These are phyloP conservation scores for Sorex araneus DNA, from an alignment of 2,113 vertebrate genomes.

Conservation along the genomic window DNA sequence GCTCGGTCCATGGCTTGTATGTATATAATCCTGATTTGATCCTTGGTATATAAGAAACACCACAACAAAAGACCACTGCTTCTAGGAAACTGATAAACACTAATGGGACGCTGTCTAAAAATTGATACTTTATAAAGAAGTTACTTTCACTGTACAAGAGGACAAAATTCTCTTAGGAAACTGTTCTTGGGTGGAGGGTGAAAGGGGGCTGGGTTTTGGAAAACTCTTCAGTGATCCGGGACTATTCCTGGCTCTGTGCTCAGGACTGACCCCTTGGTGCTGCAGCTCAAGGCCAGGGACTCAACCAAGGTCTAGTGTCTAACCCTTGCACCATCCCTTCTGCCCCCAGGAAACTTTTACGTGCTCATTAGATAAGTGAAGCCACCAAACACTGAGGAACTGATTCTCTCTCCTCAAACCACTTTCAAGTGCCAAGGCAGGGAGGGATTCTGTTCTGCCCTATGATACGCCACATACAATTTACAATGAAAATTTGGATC, in stretches of 20 bases:
- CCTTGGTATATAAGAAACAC: no score
- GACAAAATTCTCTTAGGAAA: conserved; percentile 27
- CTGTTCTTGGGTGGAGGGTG: not conserved
- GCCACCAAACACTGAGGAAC: conserved; percentile 13
- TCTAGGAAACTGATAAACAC: not conserved
- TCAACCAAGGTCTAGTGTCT: no score
- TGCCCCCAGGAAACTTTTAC: not conserved
- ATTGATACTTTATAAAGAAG: not conserved
- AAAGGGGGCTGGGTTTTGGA: no score
- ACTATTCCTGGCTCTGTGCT: no score
- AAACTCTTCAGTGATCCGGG: no score
- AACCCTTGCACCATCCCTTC: no score
- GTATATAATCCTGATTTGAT: no score
- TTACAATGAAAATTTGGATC: not conserved
- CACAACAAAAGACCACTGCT: no score
- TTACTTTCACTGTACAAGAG: not conserved
- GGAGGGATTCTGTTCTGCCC: not conserved
- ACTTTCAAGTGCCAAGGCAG: not conserved
- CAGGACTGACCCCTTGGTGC: no score
- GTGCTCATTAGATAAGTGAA: not conserved
- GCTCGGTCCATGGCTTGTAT: no score
- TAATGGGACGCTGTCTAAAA: not conserved
- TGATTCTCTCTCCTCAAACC: not conserved
- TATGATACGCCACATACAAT: not conserved
- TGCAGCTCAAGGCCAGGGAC: no score